Evolutionary conservation across 2,888 invertebrate genomes (phyloP), one percentile per base, ranked within the genome.

Genomic region (Melanostoma mellinum): DNA sequence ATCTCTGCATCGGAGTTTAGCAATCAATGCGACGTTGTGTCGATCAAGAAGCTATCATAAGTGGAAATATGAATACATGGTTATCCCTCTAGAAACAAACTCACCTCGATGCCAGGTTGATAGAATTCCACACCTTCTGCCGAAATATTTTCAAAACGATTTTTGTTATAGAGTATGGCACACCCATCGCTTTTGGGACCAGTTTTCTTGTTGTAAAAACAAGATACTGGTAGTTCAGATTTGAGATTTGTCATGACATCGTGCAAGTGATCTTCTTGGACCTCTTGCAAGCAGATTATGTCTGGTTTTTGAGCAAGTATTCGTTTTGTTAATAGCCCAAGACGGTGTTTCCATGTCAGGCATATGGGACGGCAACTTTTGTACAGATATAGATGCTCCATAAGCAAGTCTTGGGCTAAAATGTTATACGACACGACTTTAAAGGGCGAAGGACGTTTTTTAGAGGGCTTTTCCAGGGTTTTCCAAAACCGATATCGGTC

Each of bases 371-470:
- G 89, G 87, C 95, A 95, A 0, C 92, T 88, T 30, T 89, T 91
- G 88, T 98, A 98, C 9, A 98, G 91, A 88, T 95, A 92, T 0
- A 93, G 91, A 89, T 98, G 96, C 85, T 93, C 92, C 85, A 95
- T 93, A 68, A 98, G 88, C 50, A 98, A 92, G 87, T 94, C 93
- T 91, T 98, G 98, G 0, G 98, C 95, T 74, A 98, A 91, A 36
- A 98, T 95, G 90, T 99, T 98, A 90, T 97, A 98, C 0, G 96
- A 96, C 89, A 97, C 92, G 36, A 98, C 90, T 80, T 93, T 94
- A 87, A 97, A 94, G 40, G 30, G 40, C 0, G 67, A 8, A 6
- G 60, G 60, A 6, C 32, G 42, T 32, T 5, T 2, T 35, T 4
- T 10, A 6, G 5, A 3, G 6, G n/a, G 36, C 32, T 48, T 10